Evolutionary conservation across 2,888 invertebrate genomes (phyloP).

Genomic region (Stenurella melanura): DNA sequence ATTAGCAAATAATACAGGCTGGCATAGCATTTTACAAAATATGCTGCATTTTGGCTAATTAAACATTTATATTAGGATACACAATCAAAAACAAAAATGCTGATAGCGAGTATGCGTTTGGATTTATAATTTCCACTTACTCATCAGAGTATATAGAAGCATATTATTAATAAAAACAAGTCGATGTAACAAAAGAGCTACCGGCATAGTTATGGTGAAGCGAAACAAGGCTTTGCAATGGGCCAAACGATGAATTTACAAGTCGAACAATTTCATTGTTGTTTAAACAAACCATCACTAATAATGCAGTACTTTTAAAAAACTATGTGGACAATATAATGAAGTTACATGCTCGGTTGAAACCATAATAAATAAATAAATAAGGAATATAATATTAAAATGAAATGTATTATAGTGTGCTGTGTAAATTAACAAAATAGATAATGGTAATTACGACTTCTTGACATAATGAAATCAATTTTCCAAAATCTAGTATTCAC

Average conservation of each 20-base stretch:
- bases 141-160: not conserved
- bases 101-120: not conserved
- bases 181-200: too few species aligned
- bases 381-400: too few species aligned
- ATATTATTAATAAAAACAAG: not conserved
- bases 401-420: too few species aligned
- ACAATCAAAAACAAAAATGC: constrained; percentile 1
- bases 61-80: constrained; percentile 16
- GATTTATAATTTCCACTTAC: not conserved
- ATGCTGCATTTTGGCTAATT: not conserved
- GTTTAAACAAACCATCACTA: too few species aligned
- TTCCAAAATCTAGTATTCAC: constrained; percentile 23
- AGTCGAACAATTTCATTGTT: too few species aligned
- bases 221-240: too few species aligned
- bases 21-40: not conserved
- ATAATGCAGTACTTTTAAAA: too few species aligned
- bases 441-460: constrained; percentile 32
- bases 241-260: too few species aligned
- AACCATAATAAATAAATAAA: too few species aligned
- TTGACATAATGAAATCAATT: constrained; percentile 35
- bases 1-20: not conserved
- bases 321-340: too few species aligned
- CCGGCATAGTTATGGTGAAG: too few species aligned
- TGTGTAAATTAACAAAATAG: not conserved
- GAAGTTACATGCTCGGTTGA: too few species aligned